Evolutionary conservation across 2,797 vertebrate genomes (phyloP).

Genomic region (Lates japonicus): DNA sequence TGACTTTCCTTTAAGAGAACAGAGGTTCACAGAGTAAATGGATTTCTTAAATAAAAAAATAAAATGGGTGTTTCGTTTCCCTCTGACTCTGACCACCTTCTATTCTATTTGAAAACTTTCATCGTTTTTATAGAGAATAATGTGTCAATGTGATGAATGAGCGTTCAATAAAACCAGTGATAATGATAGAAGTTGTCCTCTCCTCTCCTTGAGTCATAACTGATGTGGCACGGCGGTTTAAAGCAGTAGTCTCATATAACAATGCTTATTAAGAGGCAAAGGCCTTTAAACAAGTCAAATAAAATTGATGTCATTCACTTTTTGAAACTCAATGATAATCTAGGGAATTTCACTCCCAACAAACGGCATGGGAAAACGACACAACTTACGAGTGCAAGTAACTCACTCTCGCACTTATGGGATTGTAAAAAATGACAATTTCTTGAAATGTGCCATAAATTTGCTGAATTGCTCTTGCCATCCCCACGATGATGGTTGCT

Average conservation of each 20-base stretch:
- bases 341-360: no score
- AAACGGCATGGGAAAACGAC: no score
- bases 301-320: slow-evolving; percentile 86
- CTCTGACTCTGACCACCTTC: no score
- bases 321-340: slow-evolving; percentile 82
- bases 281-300: slow-evolving; percentile 87
- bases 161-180: slow-evolving; percentile 75
- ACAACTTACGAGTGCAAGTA: no score
- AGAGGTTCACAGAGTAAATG: slow-evolving; percentile 75
- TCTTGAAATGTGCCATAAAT: slow-evolving; percentile 96
- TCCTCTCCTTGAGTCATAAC: slow-evolving; percentile 82
- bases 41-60: slow-evolving; percentile 70
- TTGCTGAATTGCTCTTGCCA: slow-evolving; percentile 91
- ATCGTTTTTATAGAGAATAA: no score
- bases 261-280: slow-evolving; percentile 83
- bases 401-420: slow-evolving; percentile 94
- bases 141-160: slow-evolving; percentile 79
- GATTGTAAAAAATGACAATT: slow-evolving; percentile 97
- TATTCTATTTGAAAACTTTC: no score
- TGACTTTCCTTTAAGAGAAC: slow-evolving; percentile 78
- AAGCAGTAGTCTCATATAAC: slow-evolving; percentile 81
- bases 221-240: slow-evolving; percentile 67
- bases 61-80: no score
- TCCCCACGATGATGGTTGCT: slow-evolving; percentile 90
- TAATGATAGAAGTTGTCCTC: slow-evolving; percentile 83